Percentiles rank a stretch among this genome's conserved stretches.
These are phyloP conservation scores for Lordiphosa andalusiaca DNA, from an alignment of 2,888 invertebrate genomes.

Conservation along the genomic window DNA sequence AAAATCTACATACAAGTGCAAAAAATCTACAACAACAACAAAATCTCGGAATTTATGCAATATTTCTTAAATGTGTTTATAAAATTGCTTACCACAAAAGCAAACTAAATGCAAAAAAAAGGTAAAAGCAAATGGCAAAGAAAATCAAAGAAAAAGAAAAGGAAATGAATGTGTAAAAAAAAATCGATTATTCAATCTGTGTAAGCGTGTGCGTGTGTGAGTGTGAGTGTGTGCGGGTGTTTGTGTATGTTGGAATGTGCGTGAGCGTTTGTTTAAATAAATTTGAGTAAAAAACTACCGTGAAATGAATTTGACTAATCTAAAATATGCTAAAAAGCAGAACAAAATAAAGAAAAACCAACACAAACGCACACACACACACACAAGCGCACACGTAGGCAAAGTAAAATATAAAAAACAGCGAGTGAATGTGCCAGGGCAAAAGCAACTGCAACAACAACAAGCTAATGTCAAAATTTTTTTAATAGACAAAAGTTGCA, in stretches of 20 bases:
- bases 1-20: constrained; percentile 45
- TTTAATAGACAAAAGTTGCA: constrained; percentile 29
- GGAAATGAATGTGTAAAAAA: constrained; percentile 48
- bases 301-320: constrained; percentile 40
- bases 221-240: constrained; percentile 12
- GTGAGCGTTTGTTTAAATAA: constrained; percentile 43
- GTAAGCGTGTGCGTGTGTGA: constrained; percentile 35
- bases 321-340: constrained; percentile 33
- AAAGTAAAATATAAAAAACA: constrained; percentile 12
- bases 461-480: constrained; percentile 34
- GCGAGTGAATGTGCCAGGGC: constrained; percentile 5
- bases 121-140: constrained; percentile 34
- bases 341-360: constrained; percentile 51
- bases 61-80: constrained; percentile 62
- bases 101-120: constrained; percentile 33
- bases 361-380: constrained; percentile 43
- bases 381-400: constrained; percentile 17
- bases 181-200: constrained; percentile 72
- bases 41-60: constrained; percentile 48
- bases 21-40: constrained; percentile 11
- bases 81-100: constrained; percentile 26
- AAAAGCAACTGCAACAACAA: constrained; percentile 7
- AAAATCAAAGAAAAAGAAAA: constrained; percentile 25
- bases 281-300: constrained; percentile 27
- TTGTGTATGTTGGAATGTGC: constrained; percentile 24